A percentile compares a stretch with the other conserved stretches of the same genome.
Conservation (phyloP, 1,140 invertebrate genomes). For the Olivierus martensii region DNA sequence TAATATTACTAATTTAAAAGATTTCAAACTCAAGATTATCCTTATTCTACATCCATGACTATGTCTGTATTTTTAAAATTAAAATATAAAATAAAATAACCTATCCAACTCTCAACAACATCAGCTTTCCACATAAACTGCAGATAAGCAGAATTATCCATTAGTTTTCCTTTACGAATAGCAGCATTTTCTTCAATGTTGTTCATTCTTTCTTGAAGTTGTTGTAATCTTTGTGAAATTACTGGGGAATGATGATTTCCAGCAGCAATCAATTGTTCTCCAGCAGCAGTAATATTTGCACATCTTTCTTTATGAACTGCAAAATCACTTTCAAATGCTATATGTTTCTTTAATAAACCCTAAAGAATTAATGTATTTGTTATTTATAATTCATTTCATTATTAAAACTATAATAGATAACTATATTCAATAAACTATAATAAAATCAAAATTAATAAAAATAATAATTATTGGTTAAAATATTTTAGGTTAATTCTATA, state of each 20-base stretch:
- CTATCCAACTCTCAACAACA: constrained; percentile 98
- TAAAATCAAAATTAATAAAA: too few species aligned
- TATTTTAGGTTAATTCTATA: too few species aligned
- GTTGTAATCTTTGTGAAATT: constrained; percentile 67
- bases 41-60: too few species aligned
- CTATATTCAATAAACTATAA: too few species aligned
- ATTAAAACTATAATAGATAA: too few species aligned
- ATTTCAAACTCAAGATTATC: too few species aligned
- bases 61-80: too few species aligned
- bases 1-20: too few species aligned
- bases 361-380: constrained; percentile 34
- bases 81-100: constrained; percentile 5
- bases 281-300: constrained; percentile 70
- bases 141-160: constrained; percentile 93
- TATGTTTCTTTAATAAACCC: constrained; percentile 93
- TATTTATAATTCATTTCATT: too few species aligned
- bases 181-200: constrained; percentile 68
- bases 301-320: constrained; percentile 86
- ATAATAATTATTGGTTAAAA: too few species aligned
- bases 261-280: constrained; percentile 56
- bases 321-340: constrained; percentile 95
- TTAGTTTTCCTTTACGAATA: constrained; percentile 65
- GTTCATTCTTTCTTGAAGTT: constrained; percentile 70
- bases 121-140: constrained; percentile 99
- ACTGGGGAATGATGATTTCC: constrained; percentile 86